Percentiles rank a stretch among this genome's conserved stretches.
phyloP scores from a whole-genome alignment of 2,113 vertebrate genomes.

The Leptobrachium leishanense region DNA sequence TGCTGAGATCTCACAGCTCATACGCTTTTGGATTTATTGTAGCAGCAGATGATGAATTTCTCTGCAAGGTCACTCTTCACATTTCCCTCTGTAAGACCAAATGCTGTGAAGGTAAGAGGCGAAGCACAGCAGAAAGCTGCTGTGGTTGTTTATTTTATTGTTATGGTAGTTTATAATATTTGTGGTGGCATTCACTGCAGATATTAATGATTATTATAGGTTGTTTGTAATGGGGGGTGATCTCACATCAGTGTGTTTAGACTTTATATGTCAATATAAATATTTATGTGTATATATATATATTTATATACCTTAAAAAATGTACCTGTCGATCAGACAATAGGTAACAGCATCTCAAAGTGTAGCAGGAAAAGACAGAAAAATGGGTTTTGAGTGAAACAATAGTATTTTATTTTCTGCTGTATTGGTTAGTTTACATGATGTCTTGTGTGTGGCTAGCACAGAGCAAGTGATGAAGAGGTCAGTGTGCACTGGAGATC shows the following conservation, averaged over 20 bases:
- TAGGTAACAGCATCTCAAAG: too few species aligned
- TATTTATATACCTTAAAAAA: too few species aligned
- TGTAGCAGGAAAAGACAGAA: not conserved
- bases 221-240: too few species aligned
- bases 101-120: conserved; percentile 44
- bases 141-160: not conserved
- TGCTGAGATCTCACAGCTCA: conserved; percentile 18
- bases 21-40: not conserved
- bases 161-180: not conserved
- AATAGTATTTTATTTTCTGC: not conserved
- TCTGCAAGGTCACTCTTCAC: conserved; percentile 67
- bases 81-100: not conserved
- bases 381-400: not conserved
- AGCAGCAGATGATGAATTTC: conserved; percentile 56
- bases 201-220: not conserved
- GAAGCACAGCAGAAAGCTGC: not conserved
- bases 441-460: too few species aligned
- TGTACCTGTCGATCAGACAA: too few species aligned
- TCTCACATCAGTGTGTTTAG: too few species aligned
- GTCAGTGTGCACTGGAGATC: too few species aligned
- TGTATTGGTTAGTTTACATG: too few species aligned
- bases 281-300: too few species aligned
- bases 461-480: too few species aligned
- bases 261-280: too few species aligned
- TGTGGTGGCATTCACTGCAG: not conserved